Conservation (phyloP, 1,140 invertebrate genomes). For the Drosophila malerkotliana region DNA sequence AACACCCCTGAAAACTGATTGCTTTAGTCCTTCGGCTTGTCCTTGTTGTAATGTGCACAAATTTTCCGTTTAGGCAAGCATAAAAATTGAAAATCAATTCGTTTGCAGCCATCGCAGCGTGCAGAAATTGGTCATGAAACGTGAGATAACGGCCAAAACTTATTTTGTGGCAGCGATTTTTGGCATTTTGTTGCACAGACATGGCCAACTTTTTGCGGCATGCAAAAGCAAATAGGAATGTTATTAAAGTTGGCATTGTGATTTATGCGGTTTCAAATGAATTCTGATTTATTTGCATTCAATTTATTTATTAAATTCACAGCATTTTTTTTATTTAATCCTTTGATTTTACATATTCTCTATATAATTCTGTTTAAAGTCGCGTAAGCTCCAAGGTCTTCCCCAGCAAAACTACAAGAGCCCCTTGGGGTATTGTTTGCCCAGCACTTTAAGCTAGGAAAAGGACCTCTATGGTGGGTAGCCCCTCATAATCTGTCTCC, state of each 20-base stretch:
- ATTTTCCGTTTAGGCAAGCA: constrained; percentile 73
- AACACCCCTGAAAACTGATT: constrained; percentile 10
- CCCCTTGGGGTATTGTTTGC: constrained; percentile 15
- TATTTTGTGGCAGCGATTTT: constrained; percentile 20
- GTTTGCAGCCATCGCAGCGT: constrained; percentile 44
- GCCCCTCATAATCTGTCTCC: constrained; percentile 34
- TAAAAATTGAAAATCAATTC: constrained; percentile 76
- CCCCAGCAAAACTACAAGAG: not conserved
- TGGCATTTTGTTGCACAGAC: constrained; percentile 4
- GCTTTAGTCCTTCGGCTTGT: not conserved
- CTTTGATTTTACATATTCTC: too few relatives aligned
- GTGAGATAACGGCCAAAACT: constrained; percentile 10
- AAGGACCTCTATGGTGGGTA: constrained; percentile 10
- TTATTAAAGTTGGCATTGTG: constrained; percentile 8
- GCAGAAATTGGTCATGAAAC: constrained; percentile 49
- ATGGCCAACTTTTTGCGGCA: constrained; percentile 11
- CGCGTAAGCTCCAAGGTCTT: not conserved
- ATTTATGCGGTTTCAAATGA: constrained; percentile 15
- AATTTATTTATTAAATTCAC: not conserved
- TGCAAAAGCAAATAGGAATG: constrained; percentile 5
- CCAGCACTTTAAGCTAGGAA: constrained; percentile 35
- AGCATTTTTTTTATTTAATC: too few relatives aligned
- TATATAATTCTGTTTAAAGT: not conserved
- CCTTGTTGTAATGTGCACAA: constrained; percentile 19
- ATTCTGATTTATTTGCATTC: constrained; percentile 6